Conservation (phyloP, 1,140 invertebrate species). For the Saccostrea glomerata region DNA sequence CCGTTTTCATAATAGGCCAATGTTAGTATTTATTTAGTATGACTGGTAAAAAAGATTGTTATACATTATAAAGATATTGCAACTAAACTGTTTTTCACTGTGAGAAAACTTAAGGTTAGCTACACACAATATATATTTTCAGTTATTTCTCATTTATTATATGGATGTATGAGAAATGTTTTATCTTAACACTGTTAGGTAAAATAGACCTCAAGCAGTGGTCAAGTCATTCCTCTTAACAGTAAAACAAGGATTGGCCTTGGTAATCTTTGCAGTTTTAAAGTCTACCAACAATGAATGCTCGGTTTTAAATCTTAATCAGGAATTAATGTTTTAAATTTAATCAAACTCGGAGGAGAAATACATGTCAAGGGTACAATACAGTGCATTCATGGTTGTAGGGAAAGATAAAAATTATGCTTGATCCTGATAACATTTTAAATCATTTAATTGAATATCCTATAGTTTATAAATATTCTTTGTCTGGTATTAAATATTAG, state of each 20-base stretch:
- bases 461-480: neutral
- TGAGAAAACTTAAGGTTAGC: too few species aligned
- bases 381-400: neutral
- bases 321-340: slow-evolving; percentile 36
- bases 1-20: too few species aligned
- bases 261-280: slow-evolving; percentile 27
- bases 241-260: slow-evolving; percentile 5
- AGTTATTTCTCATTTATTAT: neutral
- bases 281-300: slow-evolving; percentile 36
- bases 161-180: neutral
- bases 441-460: neutral
- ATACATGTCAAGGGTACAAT: slow-evolving; percentile 19
- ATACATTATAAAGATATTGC: too few species aligned
- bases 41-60: too few species aligned
- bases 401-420: neutral
- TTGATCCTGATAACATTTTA: neutral
- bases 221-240: neutral
- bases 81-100: too few species aligned
- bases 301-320: slow-evolving; percentile 41
- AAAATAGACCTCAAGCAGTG: slow-evolving; percentile 3
- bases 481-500: neutral
- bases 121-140: too few species aligned
- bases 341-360: slow-evolving; percentile 2
- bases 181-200: neutral
- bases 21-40: too few species aligned